These are phyloP conservation scores for Drosophila austrosaltans DNA, from an alignment of 2,888 invertebrate species.

Conservation along the genomic window DNA sequence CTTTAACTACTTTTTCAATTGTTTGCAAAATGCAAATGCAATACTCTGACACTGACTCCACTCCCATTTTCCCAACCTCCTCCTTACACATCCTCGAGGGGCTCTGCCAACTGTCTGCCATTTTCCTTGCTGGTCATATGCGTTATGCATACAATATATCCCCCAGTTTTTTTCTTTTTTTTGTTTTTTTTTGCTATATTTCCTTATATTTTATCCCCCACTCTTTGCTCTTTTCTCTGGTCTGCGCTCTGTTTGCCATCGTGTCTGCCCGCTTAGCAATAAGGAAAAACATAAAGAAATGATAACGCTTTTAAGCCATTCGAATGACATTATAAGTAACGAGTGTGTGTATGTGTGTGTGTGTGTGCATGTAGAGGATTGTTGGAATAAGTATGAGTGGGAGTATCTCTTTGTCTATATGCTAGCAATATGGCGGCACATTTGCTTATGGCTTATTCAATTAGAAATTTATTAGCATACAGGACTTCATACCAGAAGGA, in stretches of 20 bases:
- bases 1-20: conserved; percentile 78
- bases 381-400: background rate
- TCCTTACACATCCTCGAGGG: conserved; percentile 18
- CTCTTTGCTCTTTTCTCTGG: background rate
- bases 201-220: conserved; percentile 9
- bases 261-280: conserved; percentile 54
- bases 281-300: conserved; percentile 67
- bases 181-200: conserved; percentile 10
- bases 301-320: conserved; percentile 66
- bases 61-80: background rate
- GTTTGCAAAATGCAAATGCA: conserved; percentile 78
- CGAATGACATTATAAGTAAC: conserved; percentile 68
- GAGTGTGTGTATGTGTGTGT: conserved; percentile 25
- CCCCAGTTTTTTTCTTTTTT: conserved; percentile 33
- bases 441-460: conserved; percentile 66
- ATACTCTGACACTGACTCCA: conserved; percentile 34
- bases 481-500: background rate
- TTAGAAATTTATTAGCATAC: conserved; percentile 69
- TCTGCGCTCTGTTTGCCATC: conserved; percentile 1
- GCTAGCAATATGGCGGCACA: conserved; percentile 20
- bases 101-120: conserved; percentile 57
- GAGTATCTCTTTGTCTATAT: conserved; percentile 11
- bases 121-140: conserved; percentile 49
- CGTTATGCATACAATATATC: conserved; percentile 69
- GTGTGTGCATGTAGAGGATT: background rate